Conservation (phyloP, 2,113 vertebrate species). For the Rhinopomastus cyanomelas region DNA sequence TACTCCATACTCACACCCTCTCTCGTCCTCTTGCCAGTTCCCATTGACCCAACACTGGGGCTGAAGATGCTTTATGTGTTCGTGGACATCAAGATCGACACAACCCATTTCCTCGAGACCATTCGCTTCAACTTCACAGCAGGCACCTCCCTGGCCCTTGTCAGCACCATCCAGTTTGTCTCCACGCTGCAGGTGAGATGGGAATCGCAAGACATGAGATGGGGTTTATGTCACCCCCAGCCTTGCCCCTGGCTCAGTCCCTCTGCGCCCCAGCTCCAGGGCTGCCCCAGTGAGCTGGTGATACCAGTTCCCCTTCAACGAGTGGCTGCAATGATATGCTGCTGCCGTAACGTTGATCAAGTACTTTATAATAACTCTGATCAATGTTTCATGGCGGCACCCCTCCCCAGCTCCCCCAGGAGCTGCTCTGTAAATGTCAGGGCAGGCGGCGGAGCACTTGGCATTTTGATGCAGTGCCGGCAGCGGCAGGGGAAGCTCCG, state of each 20-base stretch:
- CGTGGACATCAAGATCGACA: constrained; percentile 96
- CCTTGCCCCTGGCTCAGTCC: not conserved
- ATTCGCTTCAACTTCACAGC: constrained; percentile 87
- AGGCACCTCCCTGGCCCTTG: constrained; percentile 84
- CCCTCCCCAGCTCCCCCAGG: constrained; percentile 34
- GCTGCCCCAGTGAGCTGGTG: not conserved
- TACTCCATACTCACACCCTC: not conserved
- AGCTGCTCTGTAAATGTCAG: constrained; percentile 68
- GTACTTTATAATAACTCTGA: constrained; percentile 59
- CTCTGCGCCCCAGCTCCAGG: fast-evolving
- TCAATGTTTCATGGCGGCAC: constrained; percentile 62
- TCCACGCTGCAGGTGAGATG: constrained; percentile 88
- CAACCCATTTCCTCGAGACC: constrained; percentile 90
- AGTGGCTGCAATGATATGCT: not conserved
- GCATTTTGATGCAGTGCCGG: constrained; percentile 49
- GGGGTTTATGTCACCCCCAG: not conserved
- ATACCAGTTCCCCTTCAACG: not conserved
- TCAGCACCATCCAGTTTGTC: constrained; percentile 99
- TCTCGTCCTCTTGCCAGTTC: constrained; percentile 77
- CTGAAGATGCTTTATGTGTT: constrained; percentile 97
- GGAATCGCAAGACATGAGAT: fast-evolving
- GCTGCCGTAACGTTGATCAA: constrained; percentile 41
- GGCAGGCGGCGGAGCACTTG: constrained; percentile 48
- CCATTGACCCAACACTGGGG: constrained; percentile 87
- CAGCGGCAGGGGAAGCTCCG: constrained; percentile 23